These are phyloP conservation scores for Lepus oiostolus DNA, from an alignment of 2,797 vertebrate genomes.

Conservation along the genomic window DNA sequence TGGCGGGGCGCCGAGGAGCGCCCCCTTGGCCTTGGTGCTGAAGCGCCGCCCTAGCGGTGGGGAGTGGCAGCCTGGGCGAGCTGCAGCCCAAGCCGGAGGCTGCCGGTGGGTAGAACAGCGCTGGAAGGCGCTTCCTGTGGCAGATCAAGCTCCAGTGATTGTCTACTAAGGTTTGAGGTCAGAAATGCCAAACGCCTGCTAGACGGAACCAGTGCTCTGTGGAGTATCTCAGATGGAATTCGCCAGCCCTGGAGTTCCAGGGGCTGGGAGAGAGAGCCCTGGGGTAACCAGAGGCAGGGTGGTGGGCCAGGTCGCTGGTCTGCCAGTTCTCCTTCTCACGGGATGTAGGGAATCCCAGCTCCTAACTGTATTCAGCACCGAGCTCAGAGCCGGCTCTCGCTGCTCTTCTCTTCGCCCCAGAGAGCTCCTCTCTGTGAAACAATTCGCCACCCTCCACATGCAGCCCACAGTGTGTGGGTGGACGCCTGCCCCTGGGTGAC, in stretches of 20 bases:
- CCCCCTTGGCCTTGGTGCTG: too few relatives aligned
- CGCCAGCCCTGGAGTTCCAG: neutral
- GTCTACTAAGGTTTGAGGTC: neutral
- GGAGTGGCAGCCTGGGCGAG: neutral
- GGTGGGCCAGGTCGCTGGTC: too few relatives aligned
- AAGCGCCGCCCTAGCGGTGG: neutral
- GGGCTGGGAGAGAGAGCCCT: neutral
- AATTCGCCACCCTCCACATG: neutral
- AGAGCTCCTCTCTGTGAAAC: constrained; percentile 46
- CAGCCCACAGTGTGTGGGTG: neutral
- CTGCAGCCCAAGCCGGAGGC: neutral
- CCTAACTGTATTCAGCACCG: neutral
- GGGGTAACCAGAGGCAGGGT: neutral
- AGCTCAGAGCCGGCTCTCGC: too few relatives aligned
- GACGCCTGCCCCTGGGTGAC: neutral
- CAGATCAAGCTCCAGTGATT: neutral
- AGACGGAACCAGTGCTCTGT: neutral
- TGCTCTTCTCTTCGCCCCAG: neutral
- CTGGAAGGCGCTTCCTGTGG: neutral
- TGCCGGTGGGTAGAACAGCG: neutral
- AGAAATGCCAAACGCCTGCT: neutral
- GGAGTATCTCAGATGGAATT: neutral
- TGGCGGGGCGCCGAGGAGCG: too few relatives aligned
- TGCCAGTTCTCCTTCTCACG: neutral
- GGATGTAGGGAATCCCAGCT: neutral